Conservation (phyloP, 2,888 invertebrate genomes). For the Desoria tigrina region DNA sequence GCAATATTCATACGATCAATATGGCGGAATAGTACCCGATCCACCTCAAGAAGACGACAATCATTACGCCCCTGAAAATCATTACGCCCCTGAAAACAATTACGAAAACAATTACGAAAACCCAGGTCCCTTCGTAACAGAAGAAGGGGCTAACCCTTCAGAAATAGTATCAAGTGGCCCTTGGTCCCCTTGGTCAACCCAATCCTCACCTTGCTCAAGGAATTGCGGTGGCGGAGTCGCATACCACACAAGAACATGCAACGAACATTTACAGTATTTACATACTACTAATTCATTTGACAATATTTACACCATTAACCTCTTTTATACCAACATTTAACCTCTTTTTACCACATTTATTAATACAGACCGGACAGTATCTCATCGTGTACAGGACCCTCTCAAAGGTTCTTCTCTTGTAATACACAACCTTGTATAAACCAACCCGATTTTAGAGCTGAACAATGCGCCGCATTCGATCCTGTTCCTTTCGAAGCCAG, state of each 20-base stretch:
- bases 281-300: too few species aligned
- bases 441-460: constrained; percentile 73
- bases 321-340: too few species aligned
- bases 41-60: not conserved
- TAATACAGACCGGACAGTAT: too few species aligned
- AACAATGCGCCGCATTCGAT: constrained; percentile 87
- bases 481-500: constrained; percentile 76
- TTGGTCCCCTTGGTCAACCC: too few species aligned
- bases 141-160: too few species aligned
- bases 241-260: constrained; percentile 78
- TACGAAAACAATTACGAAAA: constrained; percentile 1
- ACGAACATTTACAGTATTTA: constrained; percentile 59
- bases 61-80: not conserved
- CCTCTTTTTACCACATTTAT: too few species aligned
- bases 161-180: too few species aligned
- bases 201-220: constrained; percentile 83
- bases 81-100: constrained; percentile 22
- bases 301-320: too few species aligned
- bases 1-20: constrained; percentile 7
- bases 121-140: not conserved
- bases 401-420: constrained; percentile 84
- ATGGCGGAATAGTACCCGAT: not conserved
- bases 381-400: constrained; percentile 81
- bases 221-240: constrained; percentile 92
- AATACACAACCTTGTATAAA: constrained; percentile 70